Percentiles rank a stretch among this genome's conserved stretches.
Evolutionary conservation across 2,113 vertebrate genomes (phyloP).

Genomic region (Chloebia gouldiae): DNA sequence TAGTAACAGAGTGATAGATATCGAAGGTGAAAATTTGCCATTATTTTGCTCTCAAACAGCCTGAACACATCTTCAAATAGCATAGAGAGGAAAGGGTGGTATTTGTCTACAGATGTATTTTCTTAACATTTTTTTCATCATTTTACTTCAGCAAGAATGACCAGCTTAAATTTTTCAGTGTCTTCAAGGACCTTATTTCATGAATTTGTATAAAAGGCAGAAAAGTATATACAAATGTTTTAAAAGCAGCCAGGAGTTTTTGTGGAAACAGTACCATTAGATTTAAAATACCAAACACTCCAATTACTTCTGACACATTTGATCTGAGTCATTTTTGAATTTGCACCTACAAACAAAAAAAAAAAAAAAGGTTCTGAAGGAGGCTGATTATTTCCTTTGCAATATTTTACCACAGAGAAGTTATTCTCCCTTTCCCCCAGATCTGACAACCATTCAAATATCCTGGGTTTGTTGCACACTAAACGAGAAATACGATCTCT

Average conservation of each 20-base stretch:
- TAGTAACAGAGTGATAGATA: neutral
- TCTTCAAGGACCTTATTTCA: conserved; percentile 30
- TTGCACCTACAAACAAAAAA: conserved; percentile 38
- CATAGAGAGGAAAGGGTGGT: neutral
- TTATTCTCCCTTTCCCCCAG: neutral
- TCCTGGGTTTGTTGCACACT: neutral
- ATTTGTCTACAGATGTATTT: neutral
- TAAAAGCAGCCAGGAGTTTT: conserved; percentile 18
- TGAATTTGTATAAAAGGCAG: conserved; percentile 16
- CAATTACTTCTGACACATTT: conserved; percentile 42
- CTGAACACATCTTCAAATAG: conserved; percentile 5
- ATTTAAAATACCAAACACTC: conserved; percentile 21
- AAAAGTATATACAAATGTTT: conserved; percentile 18
- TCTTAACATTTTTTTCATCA: neutral
- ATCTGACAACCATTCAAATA: conserved; percentile 19
- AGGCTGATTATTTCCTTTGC: conserved; percentile 34
- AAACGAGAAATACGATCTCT: conserved; percentile 17
- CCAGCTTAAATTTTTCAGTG: conserved; percentile 26
- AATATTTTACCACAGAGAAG: neutral
- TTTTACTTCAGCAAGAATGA: conserved; percentile 34
- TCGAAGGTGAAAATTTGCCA: conserved; percentile 13
- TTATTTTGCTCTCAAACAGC: neutral
- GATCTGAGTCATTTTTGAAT: conserved; percentile 8
- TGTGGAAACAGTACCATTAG: neutral
- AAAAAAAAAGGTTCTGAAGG: conserved; percentile 26